Evolutionary conservation across 2,888 invertebrate species (phyloP), one percentile per base, ranked within the genome.

Genomic region (Thymelicus sylvestris): DNA sequence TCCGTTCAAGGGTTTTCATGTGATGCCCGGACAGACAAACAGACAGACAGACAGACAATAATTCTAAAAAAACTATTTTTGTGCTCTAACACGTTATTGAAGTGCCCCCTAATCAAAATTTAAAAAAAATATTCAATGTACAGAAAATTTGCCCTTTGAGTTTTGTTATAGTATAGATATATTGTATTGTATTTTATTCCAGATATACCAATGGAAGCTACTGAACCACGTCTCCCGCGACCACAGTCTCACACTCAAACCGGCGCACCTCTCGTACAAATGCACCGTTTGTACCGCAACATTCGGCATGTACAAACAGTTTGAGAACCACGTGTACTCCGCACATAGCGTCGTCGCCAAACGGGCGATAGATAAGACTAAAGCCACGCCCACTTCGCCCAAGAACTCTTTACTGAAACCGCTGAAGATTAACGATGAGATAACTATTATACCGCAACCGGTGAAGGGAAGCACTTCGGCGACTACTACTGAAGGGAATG

Each of bases 241-340:
- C 89, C 98, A 98, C 91, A 97, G 97, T 83, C 96, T 98, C 95
- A 97, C 97, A 48, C 90, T 98, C 77, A 98, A 98, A 85, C 98
- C 98, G 31, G 98, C 98, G 50, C 98, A 98, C 88, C 94, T 98
- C 71, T 98, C 98, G 44, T 98, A 98, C 94, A 98, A 98, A 90
- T 98, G 98, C 90, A 98, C 98, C 12, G 98, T 98, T 41, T 98
- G 98, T 88, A 98, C 98, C 52, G 98, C 98, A 38, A 98, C 98
- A 4, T 98, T 98, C 84, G 97, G 97, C 80, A 98, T 98, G 97
- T 98, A 98, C 94, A 98, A 98, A 91, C 97, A 98, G 83, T 98
- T 98, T 81, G 98, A 98, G 86, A 98, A 97, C 86, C 98, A 98
- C 87, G 98, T 98, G 7, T 98, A 98, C 84, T 97, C 98, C 52